A percentile compares a stretch with the other conserved stretches of the same genome.
These are phyloP conservation scores for Corythoichthys haematopterus DNA, from an alignment of 2,113 vertebrate species.

Conservation along the genomic window DNA sequence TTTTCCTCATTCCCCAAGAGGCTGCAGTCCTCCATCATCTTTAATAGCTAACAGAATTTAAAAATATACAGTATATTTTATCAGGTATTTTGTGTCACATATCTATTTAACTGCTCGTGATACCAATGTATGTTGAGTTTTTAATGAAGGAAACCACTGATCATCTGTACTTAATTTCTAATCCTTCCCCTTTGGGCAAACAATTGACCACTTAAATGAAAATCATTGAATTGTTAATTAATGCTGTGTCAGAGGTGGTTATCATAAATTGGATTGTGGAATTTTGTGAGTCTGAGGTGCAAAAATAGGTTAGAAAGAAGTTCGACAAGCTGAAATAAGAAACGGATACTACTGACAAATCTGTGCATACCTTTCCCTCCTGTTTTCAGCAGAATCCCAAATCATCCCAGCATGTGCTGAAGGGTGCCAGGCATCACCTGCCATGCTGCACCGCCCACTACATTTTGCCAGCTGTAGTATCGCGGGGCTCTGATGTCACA, in stretches of 20 bases:
- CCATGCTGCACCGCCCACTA: constrained; percentile 36
- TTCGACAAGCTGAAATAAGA: constrained; percentile 11
- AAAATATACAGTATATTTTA: constrained; percentile 51
- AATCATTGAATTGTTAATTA: constrained; percentile 65
- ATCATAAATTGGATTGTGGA: constrained; percentile 41
- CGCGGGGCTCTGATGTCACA: constrained; percentile 13
- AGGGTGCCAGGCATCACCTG: constrained; percentile 35
- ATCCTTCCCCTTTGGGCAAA: constrained; percentile 39
- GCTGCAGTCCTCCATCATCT: constrained; percentile 42
- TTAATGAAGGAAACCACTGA: constrained; percentile 49
- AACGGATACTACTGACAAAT: constrained; percentile 21
- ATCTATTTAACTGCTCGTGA: neutral
- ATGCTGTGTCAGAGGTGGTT: constrained; percentile 62
- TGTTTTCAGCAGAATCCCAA: constrained; percentile 28
- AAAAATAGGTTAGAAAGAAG: neutral
- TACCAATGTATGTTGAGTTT: constrained; percentile 12
- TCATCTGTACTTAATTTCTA: constrained; percentile 50
- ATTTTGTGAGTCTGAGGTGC: constrained; percentile 35
- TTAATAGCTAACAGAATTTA: constrained; percentile 58
- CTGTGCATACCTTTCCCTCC: constrained; percentile 25
- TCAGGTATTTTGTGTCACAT: constrained; percentile 28
- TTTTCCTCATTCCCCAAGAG: constrained; percentile 48
- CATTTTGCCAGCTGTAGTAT: constrained; percentile 23
- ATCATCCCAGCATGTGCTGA: constrained; percentile 27
- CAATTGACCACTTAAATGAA: constrained; percentile 66